Percentiles rank a stretch among this genome's conserved stretches.
Conservation (phyloP, 2,113 vertebrate genomes). For the Cervus canadensis region DNA sequence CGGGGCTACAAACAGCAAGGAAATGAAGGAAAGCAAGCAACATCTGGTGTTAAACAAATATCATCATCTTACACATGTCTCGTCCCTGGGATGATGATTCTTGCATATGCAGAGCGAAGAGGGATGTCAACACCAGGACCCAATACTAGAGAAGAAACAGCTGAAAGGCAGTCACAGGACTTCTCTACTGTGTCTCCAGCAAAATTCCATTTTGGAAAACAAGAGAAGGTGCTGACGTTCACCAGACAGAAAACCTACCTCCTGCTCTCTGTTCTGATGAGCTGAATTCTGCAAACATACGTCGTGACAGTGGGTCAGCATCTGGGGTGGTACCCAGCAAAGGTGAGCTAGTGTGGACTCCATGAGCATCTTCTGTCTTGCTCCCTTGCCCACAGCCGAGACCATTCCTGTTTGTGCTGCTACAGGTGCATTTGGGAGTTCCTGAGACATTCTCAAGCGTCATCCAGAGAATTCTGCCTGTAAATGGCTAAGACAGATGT, state of each 20-base stretch:
- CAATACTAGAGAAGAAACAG: not conserved
- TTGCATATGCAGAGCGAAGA: not conserved
- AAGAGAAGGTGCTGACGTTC: not conserved
- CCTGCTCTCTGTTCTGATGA: not conserved
- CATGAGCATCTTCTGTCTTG: fast-evolving
- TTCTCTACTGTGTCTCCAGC: not conserved
- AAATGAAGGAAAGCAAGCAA: not conserved
- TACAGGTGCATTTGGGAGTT: not conserved
- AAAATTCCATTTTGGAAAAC: not conserved
- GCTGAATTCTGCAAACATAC: not conserved
- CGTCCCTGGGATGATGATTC: not conserved
- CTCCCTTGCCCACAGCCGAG: not conserved
- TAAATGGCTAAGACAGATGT: not conserved
- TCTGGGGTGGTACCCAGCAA: not conserved
- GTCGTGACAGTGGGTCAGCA: not conserved
- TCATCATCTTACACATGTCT: slow-evolving; percentile 19
- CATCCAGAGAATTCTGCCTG: not conserved
- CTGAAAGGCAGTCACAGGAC: not conserved
- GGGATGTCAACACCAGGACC: not conserved
- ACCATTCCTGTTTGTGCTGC: not conserved
- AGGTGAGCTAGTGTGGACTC: not conserved
- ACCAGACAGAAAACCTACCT: not conserved
- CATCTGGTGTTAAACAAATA: slow-evolving; percentile 35
- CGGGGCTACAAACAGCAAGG: not conserved
- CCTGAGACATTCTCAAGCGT: not conserved